Evolutionary conservation across 2,888 invertebrate genomes (phyloP), one percentile per base, ranked within the genome.

Genomic region (Rhagonycha lutea): DNA sequence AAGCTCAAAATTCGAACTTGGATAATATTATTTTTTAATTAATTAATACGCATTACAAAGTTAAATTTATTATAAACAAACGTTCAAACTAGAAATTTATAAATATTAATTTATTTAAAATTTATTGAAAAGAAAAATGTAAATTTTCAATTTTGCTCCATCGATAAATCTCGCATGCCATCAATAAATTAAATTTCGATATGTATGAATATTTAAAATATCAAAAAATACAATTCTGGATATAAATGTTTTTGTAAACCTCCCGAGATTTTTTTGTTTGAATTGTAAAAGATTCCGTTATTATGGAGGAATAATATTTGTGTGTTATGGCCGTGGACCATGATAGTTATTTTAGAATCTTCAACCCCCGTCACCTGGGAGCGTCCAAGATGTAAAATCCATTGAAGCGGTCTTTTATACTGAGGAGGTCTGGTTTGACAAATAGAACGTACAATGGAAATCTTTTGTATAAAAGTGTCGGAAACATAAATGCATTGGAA

Each of bases 361-460:
- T 80, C 79, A 79, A 80, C 79, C 76, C 79, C 77, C 78, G 81
- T 83, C 83, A 83, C 83, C 83, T 83, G 83, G 82, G 82, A 82
- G 75, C 65, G 77, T 74, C 70, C 78, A 79, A 78, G 75, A 72
- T 76, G 77, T 74, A 71, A 74, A 72, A 78, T 79, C 80, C 80
- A 81, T 82, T 81, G 81, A 82, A 80, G 77, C 80, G 77, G 79
- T 70, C 81, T 80, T 83, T 83, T 82, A 82, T 82, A 47, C 47
- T 81, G 78, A 70, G 75, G 74, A 76, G 80, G 79, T 81, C 81
- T 80, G 78, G 79, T 80, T 80, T 83, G 84, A 85, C 84, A 85
- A 85, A 85, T 85, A 84, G 83, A 81, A 80, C 79, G 76, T 78
- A 84, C 84, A 85, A 85, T 83, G 81, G 81, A 80, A 80, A 81